Evolutionary conservation across 2,113 vertebrate genomes (phyloP).

Genomic region (Heloderma charlesbogerti): DNA sequence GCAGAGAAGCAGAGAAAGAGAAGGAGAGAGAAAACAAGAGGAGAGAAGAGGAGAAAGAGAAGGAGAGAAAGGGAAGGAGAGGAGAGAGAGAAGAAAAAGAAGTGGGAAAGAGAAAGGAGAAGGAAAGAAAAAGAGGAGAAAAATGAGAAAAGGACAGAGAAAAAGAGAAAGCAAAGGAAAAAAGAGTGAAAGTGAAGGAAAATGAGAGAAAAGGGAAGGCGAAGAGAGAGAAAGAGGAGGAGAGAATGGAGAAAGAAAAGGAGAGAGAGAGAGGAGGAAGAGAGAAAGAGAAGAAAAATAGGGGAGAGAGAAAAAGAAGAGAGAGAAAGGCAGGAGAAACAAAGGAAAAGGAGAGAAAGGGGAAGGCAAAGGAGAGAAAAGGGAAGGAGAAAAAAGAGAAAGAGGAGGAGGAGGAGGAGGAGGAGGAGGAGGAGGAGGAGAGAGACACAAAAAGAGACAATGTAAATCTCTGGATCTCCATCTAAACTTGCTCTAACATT

Average conservation of each 20-base stretch:
- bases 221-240: not conserved
- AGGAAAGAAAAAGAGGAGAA: rapidly evolving
- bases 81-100: not conserved
- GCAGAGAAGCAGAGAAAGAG: not conserved
- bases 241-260: not conserved
- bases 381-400: too few species aligned
- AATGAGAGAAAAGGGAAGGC: not conserved
- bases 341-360: not conserved
- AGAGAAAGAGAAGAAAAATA: not conserved
- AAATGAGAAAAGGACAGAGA: not conserved
- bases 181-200: too few species aligned
- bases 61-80: not conserved
- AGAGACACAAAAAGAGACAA: too few species aligned
- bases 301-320: not conserved
- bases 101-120: not conserved
- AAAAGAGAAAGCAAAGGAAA: too few species aligned
- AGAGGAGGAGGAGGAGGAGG: too few species aligned
- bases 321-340: too few species aligned
- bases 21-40: not conserved
- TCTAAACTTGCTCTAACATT: too few species aligned
- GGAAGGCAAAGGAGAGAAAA: not conserved
- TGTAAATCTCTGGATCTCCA: too few species aligned
- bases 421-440: too few species aligned
- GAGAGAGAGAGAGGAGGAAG: not conserved
- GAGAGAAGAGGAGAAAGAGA: not conserved